These are phyloP conservation scores for Drosophila buzzatii DNA, from an alignment of 2,888 invertebrate genomes.

Conservation along the genomic window DNA sequence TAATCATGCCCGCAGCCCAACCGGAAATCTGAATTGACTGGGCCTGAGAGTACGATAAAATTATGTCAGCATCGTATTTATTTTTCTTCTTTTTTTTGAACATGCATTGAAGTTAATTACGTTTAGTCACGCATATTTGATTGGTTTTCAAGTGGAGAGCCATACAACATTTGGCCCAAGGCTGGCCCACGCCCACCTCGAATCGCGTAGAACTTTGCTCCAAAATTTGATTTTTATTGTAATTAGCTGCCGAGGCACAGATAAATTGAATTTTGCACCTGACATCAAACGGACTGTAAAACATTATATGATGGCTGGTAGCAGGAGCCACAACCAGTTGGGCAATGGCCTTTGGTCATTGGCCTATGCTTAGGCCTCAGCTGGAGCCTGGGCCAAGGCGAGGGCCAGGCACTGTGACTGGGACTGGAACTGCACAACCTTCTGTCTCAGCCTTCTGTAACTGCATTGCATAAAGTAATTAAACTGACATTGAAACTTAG, in stretches of 20 bases:
- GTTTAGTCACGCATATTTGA: constrained; percentile 73
- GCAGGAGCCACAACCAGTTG: constrained; percentile 45
- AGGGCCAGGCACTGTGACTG: not conserved
- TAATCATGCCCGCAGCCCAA: constrained; percentile 31
- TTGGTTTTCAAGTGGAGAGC: constrained; percentile 49
- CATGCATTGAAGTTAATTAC: constrained; percentile 67
- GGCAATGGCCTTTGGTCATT: constrained; percentile 64
- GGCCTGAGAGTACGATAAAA: constrained; percentile 33
- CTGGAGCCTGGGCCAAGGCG: not conserved
- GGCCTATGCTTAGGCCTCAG: constrained; percentile 35
- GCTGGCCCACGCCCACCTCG: constrained; percentile 44
- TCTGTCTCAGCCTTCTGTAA: constrained; percentile 50
- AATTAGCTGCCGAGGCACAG: constrained; percentile 33
- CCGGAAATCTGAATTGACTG: constrained; percentile 60
- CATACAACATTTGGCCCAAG: constrained; percentile 48
- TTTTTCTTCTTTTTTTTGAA: constrained; percentile 20
- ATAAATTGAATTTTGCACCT: constrained; percentile 48
- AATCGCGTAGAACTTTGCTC: constrained; percentile 11
- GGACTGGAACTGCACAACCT: constrained; percentile 7
- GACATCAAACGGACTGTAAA: constrained; percentile 24
- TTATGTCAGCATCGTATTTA: constrained; percentile 66
- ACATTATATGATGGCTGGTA: constrained; percentile 44
- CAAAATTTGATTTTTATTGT: constrained; percentile 27
- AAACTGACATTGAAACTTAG: constrained; percentile 81
- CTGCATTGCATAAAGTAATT: constrained; percentile 78